Evolutionary conservation across 2,888 invertebrate genomes (phyloP).

Genomic region (Lasius platythorax): DNA sequence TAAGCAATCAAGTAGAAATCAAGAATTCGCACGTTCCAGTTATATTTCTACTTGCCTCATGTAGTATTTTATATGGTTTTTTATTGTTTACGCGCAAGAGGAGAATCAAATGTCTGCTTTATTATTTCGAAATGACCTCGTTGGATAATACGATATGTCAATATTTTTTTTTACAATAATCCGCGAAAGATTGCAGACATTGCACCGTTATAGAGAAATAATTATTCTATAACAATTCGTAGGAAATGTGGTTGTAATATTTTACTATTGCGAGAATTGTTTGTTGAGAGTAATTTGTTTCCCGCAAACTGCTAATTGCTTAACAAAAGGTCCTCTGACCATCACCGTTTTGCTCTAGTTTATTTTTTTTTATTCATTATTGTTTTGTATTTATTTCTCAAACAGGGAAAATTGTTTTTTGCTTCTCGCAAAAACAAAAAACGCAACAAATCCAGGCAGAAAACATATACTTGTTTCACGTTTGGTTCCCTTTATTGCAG

Average conservation of each 20-base stretch:
- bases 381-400: background rate
- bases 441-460: background rate
- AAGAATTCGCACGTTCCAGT: conserved; percentile 32
- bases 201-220: background rate
- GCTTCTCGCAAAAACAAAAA: background rate
- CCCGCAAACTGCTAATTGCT: background rate
- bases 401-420: background rate
- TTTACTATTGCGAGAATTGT: conserved; percentile 2
- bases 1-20: conserved; percentile 32
- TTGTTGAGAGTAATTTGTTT: background rate
- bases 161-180: conserved; percentile 25
- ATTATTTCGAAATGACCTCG: conserved; percentile 18
- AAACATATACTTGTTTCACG: conserved; percentile 14
- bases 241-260: background rate
- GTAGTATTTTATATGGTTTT: background rate
- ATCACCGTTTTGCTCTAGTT: background rate
- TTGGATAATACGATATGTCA: conserved; percentile 8
- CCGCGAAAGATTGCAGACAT: conserved; percentile 12
- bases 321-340: background rate
- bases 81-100: conserved; percentile 2
- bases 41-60: conserved; percentile 14
- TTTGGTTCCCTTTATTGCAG: conserved; percentile 1
- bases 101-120: conserved; percentile 23
- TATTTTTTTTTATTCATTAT: background rate
- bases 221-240: background rate